Conservation (phyloP, 2,113 vertebrate genomes). For the Chloebia gouldiae region DNA sequence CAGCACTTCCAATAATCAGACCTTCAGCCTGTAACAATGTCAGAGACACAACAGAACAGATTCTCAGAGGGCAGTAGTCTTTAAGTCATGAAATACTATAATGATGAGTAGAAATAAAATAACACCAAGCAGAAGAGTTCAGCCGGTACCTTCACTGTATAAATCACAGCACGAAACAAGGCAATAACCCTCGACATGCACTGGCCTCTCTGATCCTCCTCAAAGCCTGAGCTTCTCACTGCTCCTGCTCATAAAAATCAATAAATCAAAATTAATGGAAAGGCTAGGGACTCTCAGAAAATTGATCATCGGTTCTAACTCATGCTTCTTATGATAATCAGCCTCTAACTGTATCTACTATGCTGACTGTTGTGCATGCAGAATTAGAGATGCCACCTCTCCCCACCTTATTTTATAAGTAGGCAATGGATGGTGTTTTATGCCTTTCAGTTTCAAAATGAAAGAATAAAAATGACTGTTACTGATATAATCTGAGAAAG, state of each 20-base stretch:
- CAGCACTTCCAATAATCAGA: conserved; percentile 1
- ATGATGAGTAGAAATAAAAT: conserved; percentile 36
- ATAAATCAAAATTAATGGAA: conserved; percentile 45
- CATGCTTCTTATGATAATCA: not conserved
- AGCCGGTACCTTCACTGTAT: not conserved
- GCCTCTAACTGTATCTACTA: not conserved
- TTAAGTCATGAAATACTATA: conserved; percentile 41
- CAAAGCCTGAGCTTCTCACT: not conserved
- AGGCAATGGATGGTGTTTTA: not conserved
- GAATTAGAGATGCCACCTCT: not conserved
- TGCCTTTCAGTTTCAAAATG: not conserved
- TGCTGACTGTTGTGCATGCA: not conserved
- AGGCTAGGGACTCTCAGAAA: not conserved
- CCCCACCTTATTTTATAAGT: not conserved
- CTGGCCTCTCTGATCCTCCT: conserved; percentile 43
- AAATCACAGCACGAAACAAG: conserved; percentile 34
- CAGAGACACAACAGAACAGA: not conserved
- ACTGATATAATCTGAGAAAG: not conserved
- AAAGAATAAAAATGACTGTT: not conserved
- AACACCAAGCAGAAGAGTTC: not conserved
- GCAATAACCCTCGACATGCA: not conserved
- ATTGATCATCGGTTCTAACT: not conserved
- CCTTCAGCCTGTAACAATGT: not conserved
- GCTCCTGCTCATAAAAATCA: conserved; percentile 23
- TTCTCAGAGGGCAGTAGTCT: conserved; percentile 17